Percentiles rank a stretch among this genome's conserved stretches.
These are phyloP conservation scores for Drosophila atroscutellata DNA, from an alignment of 2,888 invertebrate species.

Conservation along the genomic window DNA sequence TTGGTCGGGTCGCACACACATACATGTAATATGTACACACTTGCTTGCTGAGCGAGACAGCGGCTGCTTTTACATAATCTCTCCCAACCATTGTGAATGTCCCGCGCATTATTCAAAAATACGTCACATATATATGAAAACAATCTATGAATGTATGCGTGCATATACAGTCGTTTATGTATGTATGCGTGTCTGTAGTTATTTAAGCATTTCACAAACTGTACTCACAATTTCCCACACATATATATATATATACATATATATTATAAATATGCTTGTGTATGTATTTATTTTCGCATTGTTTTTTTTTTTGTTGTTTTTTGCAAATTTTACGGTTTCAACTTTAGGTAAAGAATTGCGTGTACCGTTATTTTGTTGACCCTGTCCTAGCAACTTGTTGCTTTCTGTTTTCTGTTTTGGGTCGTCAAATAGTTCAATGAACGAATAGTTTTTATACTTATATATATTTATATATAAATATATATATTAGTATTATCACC, in stretches of 20 bases:
- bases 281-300: not conserved
- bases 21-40: constrained; percentile 30
- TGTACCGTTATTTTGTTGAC: constrained; percentile 6
- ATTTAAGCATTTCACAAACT: constrained; percentile 10
- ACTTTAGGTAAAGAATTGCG: constrained; percentile 13
- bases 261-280: not conserved
- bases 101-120: constrained; percentile 52
- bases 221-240: not conserved
- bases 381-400: constrained; percentile 33
- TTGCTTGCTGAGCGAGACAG: constrained; percentile 46
- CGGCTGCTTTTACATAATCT: constrained; percentile 62
- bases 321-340: not conserved
- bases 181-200: not conserved
- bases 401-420: constrained; percentile 7
- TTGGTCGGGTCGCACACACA: constrained; percentile 16
- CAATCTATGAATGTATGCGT: not conserved
- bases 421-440: constrained; percentile 29
- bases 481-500: not conserved
- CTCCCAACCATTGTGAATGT: constrained; percentile 43
- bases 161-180: not conserved
- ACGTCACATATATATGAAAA: not conserved
- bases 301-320: not conserved
- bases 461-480: not conserved
- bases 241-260: not conserved
- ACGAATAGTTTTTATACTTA: constrained; percentile 9